phyloP scores from a whole-genome alignment of 2,888 invertebrate genomes.

The Oxystoma pomonae region DNA sequence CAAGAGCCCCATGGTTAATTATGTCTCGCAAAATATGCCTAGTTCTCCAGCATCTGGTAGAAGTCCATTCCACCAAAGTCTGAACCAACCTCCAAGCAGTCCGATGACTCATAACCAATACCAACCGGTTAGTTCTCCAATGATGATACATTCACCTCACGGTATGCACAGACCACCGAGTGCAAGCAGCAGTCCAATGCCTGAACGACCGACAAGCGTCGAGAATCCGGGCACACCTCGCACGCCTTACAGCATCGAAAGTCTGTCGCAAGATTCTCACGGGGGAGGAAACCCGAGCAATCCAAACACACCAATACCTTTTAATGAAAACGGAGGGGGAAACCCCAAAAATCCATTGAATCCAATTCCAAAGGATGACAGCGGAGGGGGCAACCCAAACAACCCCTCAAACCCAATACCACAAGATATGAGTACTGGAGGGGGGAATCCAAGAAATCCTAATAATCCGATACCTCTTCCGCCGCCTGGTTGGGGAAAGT shows the following conservation, averaged over 20 bases:
- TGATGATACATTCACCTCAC: slow-evolving; percentile 51
- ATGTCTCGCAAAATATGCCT: slow-evolving; percentile 46
- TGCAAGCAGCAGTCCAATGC: slow-evolving; percentile 52
- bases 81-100: slow-evolving; percentile 49
- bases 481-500: slow-evolving; percentile 56
- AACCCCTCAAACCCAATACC: background rate
- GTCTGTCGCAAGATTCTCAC: slow-evolving; percentile 24
- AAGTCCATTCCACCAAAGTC: slow-evolving; percentile 51
- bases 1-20: slow-evolving; percentile 45
- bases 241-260: slow-evolving; percentile 42
- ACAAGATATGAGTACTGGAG: slow-evolving; percentile 24
- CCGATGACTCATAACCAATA: slow-evolving; percentile 51
- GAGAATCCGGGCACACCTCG: slow-evolving; percentile 56
- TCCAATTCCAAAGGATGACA: background rate
- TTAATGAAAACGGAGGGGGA: slow-evolving; percentile 44
- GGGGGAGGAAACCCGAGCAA: slow-evolving; percentile 35
- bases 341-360: slow-evolving; percentile 31
- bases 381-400: background rate
- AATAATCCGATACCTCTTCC: slow-evolving; percentile 56
- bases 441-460: slow-evolving; percentile 54
- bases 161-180: slow-evolving; percentile 54
- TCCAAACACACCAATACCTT: background rate
- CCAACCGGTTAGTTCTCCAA: slow-evolving; percentile 48
- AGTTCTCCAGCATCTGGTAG: slow-evolving; percentile 52
- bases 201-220: slow-evolving; percentile 57